Conservation (phyloP, 2,797 vertebrate genomes). For the Chelonia mydas region DNA sequence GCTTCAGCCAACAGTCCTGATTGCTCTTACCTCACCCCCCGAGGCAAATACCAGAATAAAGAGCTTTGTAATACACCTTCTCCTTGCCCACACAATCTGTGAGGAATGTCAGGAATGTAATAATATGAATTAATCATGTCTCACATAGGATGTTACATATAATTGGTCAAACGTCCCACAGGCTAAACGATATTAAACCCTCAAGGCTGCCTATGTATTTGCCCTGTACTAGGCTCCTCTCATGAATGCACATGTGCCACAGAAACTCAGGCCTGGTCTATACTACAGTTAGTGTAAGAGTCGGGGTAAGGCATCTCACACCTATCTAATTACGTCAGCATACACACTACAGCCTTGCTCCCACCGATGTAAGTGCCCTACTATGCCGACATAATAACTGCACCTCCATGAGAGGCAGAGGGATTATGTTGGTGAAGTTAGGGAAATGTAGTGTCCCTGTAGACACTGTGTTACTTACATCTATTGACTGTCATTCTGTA, state of each 20-base stretch:
- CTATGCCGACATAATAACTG: too few species aligned
- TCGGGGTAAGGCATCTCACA: too few species aligned
- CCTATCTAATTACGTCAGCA: too few species aligned
- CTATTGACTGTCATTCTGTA: too few species aligned
- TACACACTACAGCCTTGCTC: too few species aligned
- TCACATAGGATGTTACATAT: fast-evolving
- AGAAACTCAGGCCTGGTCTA: not conserved
- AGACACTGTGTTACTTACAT: too few species aligned
- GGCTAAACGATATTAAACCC: not conserved
- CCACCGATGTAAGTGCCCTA: too few species aligned
- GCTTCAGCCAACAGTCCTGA: not conserved
- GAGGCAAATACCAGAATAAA: not conserved
- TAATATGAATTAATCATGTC: fast-evolving
- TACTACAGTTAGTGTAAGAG: too few species aligned
- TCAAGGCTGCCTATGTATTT: not conserved
- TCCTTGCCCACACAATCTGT: fast-evolving
- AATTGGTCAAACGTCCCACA: not conserved
- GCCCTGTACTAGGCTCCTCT: not conserved
- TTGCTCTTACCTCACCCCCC: not conserved
- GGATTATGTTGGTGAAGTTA: too few species aligned
- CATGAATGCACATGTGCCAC: not conserved
- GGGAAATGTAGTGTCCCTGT: too few species aligned
- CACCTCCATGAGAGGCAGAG: too few species aligned
- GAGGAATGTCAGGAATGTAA: not conserved
- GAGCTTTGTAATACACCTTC: fast-evolving